These are phyloP conservation scores for Symphodus melops DNA, from an alignment of 2,113 vertebrate genomes.

Conservation along the genomic window DNA sequence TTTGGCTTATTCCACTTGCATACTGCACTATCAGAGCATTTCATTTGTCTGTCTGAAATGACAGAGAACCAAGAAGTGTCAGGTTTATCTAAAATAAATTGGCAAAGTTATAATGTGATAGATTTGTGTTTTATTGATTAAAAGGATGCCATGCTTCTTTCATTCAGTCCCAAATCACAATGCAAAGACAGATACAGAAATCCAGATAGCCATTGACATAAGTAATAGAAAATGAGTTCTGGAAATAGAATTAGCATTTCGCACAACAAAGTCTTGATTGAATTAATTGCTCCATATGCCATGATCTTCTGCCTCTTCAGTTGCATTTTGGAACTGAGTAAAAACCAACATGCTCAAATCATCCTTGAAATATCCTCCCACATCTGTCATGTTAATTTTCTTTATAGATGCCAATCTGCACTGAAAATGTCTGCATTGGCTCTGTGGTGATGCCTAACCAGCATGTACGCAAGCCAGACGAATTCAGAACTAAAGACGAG, in stretches of 20 bases:
- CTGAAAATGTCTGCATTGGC: slow-evolving; percentile 89
- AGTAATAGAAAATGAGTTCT: neutral
- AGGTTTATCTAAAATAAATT: slow-evolving; percentile 13
- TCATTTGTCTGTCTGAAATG: neutral
- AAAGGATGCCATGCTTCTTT: neutral
- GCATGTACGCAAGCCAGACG: slow-evolving; percentile 86
- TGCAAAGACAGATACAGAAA: neutral
- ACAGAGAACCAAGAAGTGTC: neutral
- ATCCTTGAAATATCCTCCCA: neutral
- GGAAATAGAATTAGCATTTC: neutral
- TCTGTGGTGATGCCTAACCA: slow-evolving; percentile 90
- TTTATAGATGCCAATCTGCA: slow-evolving; percentile 88
- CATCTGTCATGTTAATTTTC: neutral
- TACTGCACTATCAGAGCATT: neutral
- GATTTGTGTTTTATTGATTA: slow-evolving; percentile 14
- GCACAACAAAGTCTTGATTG: neutral
- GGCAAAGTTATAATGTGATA: slow-evolving; percentile 5
- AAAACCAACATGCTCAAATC: slow-evolving; percentile 5
- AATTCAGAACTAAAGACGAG: slow-evolving; percentile 87
- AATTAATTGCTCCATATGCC: neutral
- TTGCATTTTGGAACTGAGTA: neutral
- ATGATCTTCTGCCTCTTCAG: neutral
- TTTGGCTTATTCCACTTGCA: neutral
- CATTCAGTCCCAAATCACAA: neutral
- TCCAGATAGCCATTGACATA: neutral